Evolutionary conservation across 2,888 invertebrate species (phyloP), one percentile per base, ranked within the genome.

Genomic region (Drosophila stalkeri): DNA sequence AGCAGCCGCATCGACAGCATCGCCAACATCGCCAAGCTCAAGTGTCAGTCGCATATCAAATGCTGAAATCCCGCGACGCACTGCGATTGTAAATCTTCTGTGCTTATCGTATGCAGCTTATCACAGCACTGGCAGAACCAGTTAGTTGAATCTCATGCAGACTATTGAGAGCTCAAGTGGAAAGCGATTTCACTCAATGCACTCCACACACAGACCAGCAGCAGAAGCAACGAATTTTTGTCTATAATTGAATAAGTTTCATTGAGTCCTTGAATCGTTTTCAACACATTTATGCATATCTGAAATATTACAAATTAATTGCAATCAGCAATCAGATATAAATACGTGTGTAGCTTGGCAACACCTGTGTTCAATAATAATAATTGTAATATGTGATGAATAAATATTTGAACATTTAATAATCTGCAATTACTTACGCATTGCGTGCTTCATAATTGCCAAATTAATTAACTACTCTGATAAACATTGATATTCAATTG

Each of bases 41-140:
- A 86, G 81, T 88, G 78, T 75, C 84, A 66, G 73, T 67, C 66
- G 64, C 78, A 75, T 84, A 67, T 88, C 80, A 77, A 82, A 80
- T 74, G 67, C 57, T 75, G 54, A 82, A 76, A 69, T 83, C 78
- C 81, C 57, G 70, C 64, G 81, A 73, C 65, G 86, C 83, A 79
- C 44, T 71, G 72, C 81, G 71, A 83, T 73, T 81, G 81, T 83
- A 83, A 83, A 83, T 89, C 89, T 78, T 33, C 37, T 39, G 63
- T 64, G 84, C 83, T 80, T 88, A 82, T 86, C 88, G 79, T 57
- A 69, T 67, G 59, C 65, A 78, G 77, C 88, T 82, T 87, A 82
- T 87, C 87, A 81, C 52, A 69, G 78, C 27, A 27, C 59, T 63
- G 75, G 57, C 52, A 49, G 52, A 65, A 79, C 77, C 63, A 52